These are phyloP conservation scores for Bombus confusus DNA, from an alignment of 1,140 invertebrate genomes.

Conservation along the genomic window DNA sequence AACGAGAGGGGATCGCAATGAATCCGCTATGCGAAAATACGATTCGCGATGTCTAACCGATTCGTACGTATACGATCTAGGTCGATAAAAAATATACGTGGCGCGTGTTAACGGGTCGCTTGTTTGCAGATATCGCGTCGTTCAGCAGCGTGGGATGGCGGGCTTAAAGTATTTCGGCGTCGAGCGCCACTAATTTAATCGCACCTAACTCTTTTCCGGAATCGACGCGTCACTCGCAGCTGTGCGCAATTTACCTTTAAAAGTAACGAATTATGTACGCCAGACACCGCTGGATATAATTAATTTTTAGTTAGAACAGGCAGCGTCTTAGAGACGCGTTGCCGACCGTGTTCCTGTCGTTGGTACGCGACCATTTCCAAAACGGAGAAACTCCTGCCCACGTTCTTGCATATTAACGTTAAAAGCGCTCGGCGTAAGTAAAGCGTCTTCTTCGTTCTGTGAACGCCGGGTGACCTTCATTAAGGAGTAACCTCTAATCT, in stretches of 20 bases:
- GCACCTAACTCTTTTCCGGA: constrained; percentile 19
- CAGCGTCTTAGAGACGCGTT: neutral
- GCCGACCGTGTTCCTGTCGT: neutral
- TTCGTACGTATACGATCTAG: too few species aligned
- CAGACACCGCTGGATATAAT: neutral
- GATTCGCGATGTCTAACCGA: neutral
- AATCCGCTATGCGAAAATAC: neutral
- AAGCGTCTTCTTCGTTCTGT: neutral
- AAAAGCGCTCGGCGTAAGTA: neutral
- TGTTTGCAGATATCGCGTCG: neutral
- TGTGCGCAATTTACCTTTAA: constrained; percentile 30
- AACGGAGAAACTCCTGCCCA: neutral
- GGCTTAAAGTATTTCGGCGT: neutral
- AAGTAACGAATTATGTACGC: constrained; percentile 37
- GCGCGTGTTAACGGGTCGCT: neutral
- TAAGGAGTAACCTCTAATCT: constrained; percentile 33
- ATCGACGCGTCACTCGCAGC: constrained; percentile 38
- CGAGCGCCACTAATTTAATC: constrained; percentile 22
- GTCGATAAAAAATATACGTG: neutral
- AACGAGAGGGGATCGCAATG: neutral
- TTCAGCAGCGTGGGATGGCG: neutral
- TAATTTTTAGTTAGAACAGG: neutral
- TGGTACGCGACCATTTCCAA: neutral
- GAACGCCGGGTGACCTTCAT: constrained; percentile 18
- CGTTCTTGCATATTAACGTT: neutral